Percentiles rank a stretch among this genome's conserved stretches.
phyloP scores from a whole-genome alignment of 2,113 vertebrate species.

The Bufo gargarizans region DNA sequence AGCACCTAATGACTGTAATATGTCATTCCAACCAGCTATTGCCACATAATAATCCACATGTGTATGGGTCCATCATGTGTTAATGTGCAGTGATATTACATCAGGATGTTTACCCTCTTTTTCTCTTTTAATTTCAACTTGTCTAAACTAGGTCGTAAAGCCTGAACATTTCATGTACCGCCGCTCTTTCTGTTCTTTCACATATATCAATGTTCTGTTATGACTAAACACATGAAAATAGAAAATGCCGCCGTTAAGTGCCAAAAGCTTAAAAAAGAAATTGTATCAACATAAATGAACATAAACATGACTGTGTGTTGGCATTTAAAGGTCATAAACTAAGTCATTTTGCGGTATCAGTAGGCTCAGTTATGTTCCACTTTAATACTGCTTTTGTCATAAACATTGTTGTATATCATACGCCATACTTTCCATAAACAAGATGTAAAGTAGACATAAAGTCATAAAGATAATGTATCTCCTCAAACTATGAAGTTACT shows the following conservation, averaged over 20 bases:
- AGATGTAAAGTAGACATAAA: constrained; percentile 34
- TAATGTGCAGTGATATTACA: background rate
- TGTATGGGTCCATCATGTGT: constrained; percentile 11
- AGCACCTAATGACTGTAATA: background rate
- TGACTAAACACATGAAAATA: constrained; percentile 42
- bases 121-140: constrained; percentile 31
- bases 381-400: constrained; percentile 35
- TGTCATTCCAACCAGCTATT: background rate
- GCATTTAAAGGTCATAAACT: constrained; percentile 52
- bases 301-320: constrained; percentile 41
- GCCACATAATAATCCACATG: constrained; percentile 15
- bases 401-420: constrained; percentile 29
- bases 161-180: constrained; percentile 33
- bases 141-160: constrained; percentile 6
- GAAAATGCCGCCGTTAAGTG: constrained; percentile 47
- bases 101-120: constrained; percentile 19
- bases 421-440: constrained; percentile 26
- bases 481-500: constrained; percentile 40
- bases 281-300: constrained; percentile 42
- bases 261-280: constrained; percentile 46
- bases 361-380: constrained; percentile 7
- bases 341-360: constrained; percentile 41
- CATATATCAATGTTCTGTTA: constrained; percentile 40
- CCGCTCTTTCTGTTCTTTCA: constrained; percentile 27
- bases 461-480: constrained; percentile 31